A percentile compares a stretch with the other conserved stretches of the same genome.
These are phyloP conservation scores for Gavialis gangeticus DNA, from an alignment of 2,113 vertebrate species.

Conservation along the genomic window DNA sequence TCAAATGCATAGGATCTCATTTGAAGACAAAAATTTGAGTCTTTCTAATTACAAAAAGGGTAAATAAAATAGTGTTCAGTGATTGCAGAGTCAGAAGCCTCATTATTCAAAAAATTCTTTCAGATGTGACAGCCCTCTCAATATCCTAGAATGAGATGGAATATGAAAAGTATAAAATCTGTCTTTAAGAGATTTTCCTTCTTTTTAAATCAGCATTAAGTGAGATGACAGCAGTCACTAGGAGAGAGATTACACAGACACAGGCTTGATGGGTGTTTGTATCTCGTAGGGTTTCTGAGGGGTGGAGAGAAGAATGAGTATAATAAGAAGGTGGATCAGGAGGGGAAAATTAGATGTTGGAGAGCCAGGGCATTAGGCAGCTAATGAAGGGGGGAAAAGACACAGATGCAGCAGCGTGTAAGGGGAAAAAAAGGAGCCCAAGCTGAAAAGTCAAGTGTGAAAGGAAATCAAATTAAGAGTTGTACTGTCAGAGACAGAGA, in stretches of 20 bases:
- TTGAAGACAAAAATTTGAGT: background rate
- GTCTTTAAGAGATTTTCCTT: background rate
- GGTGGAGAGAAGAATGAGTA: background rate
- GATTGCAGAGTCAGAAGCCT: background rate
- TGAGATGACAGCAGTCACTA: background rate
- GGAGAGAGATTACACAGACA: background rate
- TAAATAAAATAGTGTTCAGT: background rate
- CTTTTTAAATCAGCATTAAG: background rate
- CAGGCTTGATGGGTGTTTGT: background rate
- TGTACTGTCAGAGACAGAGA: too few species aligned
- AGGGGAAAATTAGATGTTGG: background rate
- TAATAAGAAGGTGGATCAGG: background rate
- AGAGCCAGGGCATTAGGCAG: background rate
- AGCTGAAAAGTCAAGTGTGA: background rate
- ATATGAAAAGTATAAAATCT: background rate
- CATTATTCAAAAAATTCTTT: background rate
- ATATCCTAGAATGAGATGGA: background rate
- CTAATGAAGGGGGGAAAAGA: background rate
- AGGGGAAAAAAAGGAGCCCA: background rate
- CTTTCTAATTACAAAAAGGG: background rate
- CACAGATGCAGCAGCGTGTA: background rate
- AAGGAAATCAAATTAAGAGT: background rate
- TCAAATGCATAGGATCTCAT: background rate
- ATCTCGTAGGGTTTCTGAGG: background rate
- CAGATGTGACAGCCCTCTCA: background rate